Evolutionary conservation across 2,888 invertebrate species (phyloP), one percentile per base, ranked within the genome.

Genomic region (Hanleya hanleyi): DNA sequence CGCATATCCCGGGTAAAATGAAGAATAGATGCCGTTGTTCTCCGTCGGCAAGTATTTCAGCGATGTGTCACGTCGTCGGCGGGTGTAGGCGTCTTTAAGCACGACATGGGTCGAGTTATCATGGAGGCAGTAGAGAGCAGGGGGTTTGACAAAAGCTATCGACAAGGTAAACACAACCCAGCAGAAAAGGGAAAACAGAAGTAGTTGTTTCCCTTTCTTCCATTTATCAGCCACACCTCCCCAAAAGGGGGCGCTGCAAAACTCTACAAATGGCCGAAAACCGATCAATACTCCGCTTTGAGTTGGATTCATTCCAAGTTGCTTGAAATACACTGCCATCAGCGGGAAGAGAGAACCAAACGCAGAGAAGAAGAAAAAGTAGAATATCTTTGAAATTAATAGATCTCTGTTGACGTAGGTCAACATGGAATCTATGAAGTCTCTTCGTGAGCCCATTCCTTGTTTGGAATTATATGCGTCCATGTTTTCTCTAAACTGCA

Each of bases 311-410:
- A 99, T 98, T 75, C 98, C 98, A 95, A 99, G 95, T 92, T 99
- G 99, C 92, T 99, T 99, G 93, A 99, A 99, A 92, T 99, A 99
- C 62, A 99, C 97, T 47, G 98, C 99, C 95, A 99, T 96, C 76
- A 99, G 92, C 0, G 99, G 99, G 90, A 99, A 99, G 22, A 99
- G 93, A 0, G 97, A 97, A 6, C 99, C 99, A 90, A 99, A 99
- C 0, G 99, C 98, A 51, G 98, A 97, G 91, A 98, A 99, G 92
- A 99, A 99, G 93, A 98, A 98, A 92, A 99, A 98, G 91, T 99
- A 99, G 92, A 99, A 99, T 32, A 96, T 95, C 92, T 99, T 99
- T 83, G 97, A 97, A 70, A 97, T 95, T 81, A 99, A 93, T 69
- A 99, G 72, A 50, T 87, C 87, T 66, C 81, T 81, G 77, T 86